Evolutionary conservation across 2,113 vertebrate genomes (phyloP), one percentile per base, ranked within the genome.

Genomic region (Trogon melanurus): DNA sequence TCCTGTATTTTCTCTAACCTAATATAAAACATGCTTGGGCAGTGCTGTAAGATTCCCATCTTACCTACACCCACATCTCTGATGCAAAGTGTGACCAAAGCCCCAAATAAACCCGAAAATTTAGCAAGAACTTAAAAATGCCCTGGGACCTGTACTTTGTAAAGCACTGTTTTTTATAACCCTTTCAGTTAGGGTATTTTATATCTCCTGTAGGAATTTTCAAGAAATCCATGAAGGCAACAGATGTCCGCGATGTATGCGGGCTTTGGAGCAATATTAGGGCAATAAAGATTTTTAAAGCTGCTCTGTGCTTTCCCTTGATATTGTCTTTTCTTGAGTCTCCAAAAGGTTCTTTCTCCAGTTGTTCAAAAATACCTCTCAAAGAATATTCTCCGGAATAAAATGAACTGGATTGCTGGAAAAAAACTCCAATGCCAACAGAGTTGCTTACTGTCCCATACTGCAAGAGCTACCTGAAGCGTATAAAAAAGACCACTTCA

Each of bases 201-300:
- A 7, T 32, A 65, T 60, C 15, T 85, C 19, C 44, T 62, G 17
- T 53, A 89, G 56, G 13, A 82, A 26, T 58, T 70, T 88, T 47
- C n/a, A 53, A 30, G n/a, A 78, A 94, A 74, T 53, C 34, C 25
- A 2, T 27, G 26, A 66, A 74, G 16, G n/a, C 21, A 65, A 54
- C 25, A 66, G 17, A 2, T 2, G 0, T 23, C 15, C 19, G 20
- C 53, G 60, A 60, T 27, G 22, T 0, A 0, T 56, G 18, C 27
- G 38, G 21, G 17, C 85, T 79, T 53, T 41, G 41, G 41, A 41
- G 41, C 41, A 19, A n/a, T 60, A 32, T 5, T n/a, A 75, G n/a
- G 50, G 17, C 18, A 81, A 47, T 38, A 71, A 44, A 70, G 44
- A 30, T 17, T 30, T 50, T 72, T 51, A 58, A 73, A 72, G 26